These are phyloP conservation scores for Mola mola DNA, from an alignment of 2,113 vertebrate genomes.

Conservation along the genomic window DNA sequence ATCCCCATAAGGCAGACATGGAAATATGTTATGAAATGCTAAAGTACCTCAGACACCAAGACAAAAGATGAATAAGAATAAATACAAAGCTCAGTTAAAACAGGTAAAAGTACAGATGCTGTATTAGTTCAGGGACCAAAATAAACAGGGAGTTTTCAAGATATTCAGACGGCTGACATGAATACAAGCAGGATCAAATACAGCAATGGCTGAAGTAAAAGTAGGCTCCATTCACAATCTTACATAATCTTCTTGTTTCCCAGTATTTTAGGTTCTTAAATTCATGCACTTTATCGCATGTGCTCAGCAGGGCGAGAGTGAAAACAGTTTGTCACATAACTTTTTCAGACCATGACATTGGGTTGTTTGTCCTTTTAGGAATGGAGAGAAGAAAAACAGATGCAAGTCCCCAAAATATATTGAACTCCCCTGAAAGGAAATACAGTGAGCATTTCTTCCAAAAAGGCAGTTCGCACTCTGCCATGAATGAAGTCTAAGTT, in stretches of 20 bases:
- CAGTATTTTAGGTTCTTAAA: neutral
- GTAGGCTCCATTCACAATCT: constrained; percentile 10
- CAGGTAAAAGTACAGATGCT: no score
- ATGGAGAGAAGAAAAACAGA: constrained; percentile 41
- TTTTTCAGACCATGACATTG: constrained; percentile 57
- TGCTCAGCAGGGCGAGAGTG: constrained; percentile 13
- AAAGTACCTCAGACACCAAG: no score
- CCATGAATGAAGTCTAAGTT: constrained; percentile 73
- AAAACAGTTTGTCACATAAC: constrained; percentile 53
- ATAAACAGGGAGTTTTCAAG: no score
- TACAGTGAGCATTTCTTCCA: constrained; percentile 64
- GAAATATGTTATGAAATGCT: no score
- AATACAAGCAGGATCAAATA: no score
- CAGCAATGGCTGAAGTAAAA: no score
- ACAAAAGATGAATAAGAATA: no score
- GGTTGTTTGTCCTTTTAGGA: constrained; percentile 47
- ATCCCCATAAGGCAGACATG: no score
- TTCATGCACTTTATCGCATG: constrained; percentile 36
- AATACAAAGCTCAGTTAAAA: no score
- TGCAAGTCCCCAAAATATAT: constrained; percentile 65
- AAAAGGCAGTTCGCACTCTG: constrained; percentile 40
- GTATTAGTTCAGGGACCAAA: no score
- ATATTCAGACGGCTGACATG: no score
- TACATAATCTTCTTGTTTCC: neutral
- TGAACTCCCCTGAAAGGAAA: constrained; percentile 69